Base-by-base conservation (phyloP, 1,140 invertebrate species). In the Drosophila albomicans region DNA sequence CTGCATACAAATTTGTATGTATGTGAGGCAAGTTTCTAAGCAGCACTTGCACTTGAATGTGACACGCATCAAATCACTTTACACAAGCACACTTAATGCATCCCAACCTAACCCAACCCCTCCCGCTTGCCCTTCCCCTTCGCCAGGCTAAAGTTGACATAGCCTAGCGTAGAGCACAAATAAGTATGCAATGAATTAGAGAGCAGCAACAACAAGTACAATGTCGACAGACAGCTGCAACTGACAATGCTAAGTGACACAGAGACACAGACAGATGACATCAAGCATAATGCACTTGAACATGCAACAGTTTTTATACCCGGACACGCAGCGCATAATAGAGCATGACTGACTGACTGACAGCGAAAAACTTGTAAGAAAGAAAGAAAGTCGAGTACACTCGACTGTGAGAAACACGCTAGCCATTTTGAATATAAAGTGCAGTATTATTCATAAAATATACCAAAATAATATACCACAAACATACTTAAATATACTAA, bases 21-120 rank as follows among this genome's bases (percentile, higher is more conserved):
- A 56, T 65, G 68, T 32, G 25, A 56, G 59, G 30, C 59, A 54
- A 56, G 59, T 54, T 48, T 69, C 57, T 67, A 75, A 71, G 65
- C 75, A 72, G 62, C 75, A 75, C 66, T 66, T 76, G 52, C 69
- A 71, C 66, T 75, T 73, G 70, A 81, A 78, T 78, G 58, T 61
- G 75, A 82, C 82, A 79, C 75, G 75, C 79, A 82, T 76, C 75
- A 67, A 86, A 82, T 82, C 82, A 72, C 82, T 82, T 79, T 56
- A 76, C 54, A 69, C 82, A 77, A 82, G 82, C 77, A 75, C 71
- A 87, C 82, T 86, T 75, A 82, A 82, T 68, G 72, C 74, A 63
- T 35, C 38, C 35, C 32, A 20, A 20, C 20, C 35, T 15, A 20
- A 20, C 20, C 7, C 41, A n/a, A 5, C 43, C 11, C 2, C 43